A percentile compares a stretch with the other conserved stretches of the same genome.
Evolutionary conservation across 2,888 invertebrate genomes (phyloP).

Genomic region (Ichneumoninae sp.): DNA sequence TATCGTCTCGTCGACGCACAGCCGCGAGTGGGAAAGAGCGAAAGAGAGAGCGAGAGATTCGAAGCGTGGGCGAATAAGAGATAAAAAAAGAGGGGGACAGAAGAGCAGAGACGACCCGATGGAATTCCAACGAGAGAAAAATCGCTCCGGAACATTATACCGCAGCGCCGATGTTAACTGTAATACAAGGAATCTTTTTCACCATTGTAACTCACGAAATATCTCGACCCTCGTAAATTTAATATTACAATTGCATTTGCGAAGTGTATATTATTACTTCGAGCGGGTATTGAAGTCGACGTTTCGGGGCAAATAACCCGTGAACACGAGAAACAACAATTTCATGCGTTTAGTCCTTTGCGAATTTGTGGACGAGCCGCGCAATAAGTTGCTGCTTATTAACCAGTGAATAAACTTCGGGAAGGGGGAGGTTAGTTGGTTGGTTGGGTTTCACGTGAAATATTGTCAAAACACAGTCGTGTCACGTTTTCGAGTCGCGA

Average conservation of each 20-base stretch:
- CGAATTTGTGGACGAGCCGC: not conserved
- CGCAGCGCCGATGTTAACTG: conserved; percentile 30
- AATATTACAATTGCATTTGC: not conserved
- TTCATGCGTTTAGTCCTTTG: not conserved
- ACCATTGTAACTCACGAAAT: not conserved
- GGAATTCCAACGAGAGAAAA: conserved; percentile 79
- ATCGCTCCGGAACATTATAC: conserved; percentile 68
- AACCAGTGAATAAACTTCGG: conserved; percentile 1
- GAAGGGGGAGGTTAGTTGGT: no score
- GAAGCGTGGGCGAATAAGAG: conserved; percentile 54
- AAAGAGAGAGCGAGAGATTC: conserved; percentile 27
- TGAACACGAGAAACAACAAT: not conserved
- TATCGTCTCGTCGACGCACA: not conserved
- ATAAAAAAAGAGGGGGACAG: conserved; percentile 29
- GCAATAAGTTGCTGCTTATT: conserved; percentile 14
- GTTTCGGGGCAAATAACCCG: not conserved
- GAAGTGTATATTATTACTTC: not conserved
- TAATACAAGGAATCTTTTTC: conserved; percentile 1
- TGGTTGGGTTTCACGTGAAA: not conserved
- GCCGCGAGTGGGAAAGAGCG: conserved; percentile 6
- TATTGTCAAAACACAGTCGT: conserved; percentile 35
- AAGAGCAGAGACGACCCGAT: conserved; percentile 68
- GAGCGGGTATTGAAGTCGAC: not conserved
- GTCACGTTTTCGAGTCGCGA: conserved; percentile 26
- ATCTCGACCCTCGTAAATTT: not conserved